Evolutionary conservation across 2,113 vertebrate species (phyloP).

Genomic region (Cairina moschata): DNA sequence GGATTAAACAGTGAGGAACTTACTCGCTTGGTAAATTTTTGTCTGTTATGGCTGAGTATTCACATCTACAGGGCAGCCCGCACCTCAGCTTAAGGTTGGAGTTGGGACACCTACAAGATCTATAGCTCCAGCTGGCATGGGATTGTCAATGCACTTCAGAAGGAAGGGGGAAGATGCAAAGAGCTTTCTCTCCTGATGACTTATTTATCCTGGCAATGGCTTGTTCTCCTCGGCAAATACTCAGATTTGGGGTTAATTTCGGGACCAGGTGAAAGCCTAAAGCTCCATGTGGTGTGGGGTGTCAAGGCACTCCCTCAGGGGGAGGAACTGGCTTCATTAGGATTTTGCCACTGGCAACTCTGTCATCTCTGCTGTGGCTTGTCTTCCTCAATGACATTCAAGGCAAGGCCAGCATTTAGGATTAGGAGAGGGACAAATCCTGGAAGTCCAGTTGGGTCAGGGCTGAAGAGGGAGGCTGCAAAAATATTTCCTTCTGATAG

Average conservation of each 20-base stretch:
- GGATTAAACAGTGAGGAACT: not conserved
- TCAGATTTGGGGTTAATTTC: not conserved
- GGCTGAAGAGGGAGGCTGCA: not conserved
- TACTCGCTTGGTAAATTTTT: not conserved
- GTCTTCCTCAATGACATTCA: not conserved
- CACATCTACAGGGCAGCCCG: not conserved
- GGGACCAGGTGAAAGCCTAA: not conserved
- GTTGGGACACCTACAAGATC: not conserved
- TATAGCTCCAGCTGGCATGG: not conserved
- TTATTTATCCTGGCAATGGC: not conserved
- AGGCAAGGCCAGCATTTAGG: not conserved
- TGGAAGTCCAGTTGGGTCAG: not conserved
- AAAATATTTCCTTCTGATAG: not conserved
- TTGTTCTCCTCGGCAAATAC: not conserved
- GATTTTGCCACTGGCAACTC: not conserved
- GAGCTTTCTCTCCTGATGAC: not conserved
- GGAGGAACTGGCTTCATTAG: not conserved
- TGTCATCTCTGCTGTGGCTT: not conserved
- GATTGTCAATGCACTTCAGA: not conserved
- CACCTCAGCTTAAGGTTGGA: not conserved
- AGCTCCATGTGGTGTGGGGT: not conserved
- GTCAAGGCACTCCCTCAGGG: not conserved
- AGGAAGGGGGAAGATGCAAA: not conserved
- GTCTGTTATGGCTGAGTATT: not conserved
- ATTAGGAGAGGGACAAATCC: not conserved